Evolutionary conservation across 92 coral and sea anemone genomes (phyloP), one percentile per base, ranked within the genome.

Genomic region (Phenganax subtilis): DNA sequence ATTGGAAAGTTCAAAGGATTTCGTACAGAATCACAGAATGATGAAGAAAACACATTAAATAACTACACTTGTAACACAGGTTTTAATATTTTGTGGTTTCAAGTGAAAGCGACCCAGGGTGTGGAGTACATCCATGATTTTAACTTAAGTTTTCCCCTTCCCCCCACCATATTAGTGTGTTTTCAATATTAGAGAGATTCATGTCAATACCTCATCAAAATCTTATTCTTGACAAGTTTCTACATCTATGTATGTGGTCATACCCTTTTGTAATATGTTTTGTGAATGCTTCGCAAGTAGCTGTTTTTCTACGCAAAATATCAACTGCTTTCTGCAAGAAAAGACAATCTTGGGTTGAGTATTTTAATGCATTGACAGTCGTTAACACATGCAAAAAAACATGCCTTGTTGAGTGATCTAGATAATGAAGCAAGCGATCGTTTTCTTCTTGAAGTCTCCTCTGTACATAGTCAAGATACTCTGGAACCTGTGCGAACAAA

Each of bases 381-480:
- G 25, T 59, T 59, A 59, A 59, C 20, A 0, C 7, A 10, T 0
- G 20, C 65, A 6, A 64, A 17, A 14, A 64, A 17, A 79, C 83
- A 29, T 84, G 88, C 99, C 93, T 96, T 73, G 99, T 91, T 55
- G 99, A 89, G 63, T 96, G 99, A 75, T 96, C 99, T 74, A 96
- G 81, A 62, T 96, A 96, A 88, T 96, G 97, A 72, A 96, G 84
- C 75, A 96, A 86, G 81, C 97, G 89, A 89, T 96, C 99, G 85
- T 85, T 92, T 90, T 96, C 99, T 82, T 96, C 99, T 76, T 83
- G 89, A 62, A 96, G 76, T 86, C 99, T 90, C 79, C 92, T 92
- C 82, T 96, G 97, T 17, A 92, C 99, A 89, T 96, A 96, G 47
- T 93, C 92, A 66, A 96, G 90, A 82, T 96, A 96, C 77, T 96